A percentile compares a stretch with the other conserved stretches of the same genome.
Conservation (phyloP, 2,113 vertebrate species). For the Vireo altiloquus region DNA sequence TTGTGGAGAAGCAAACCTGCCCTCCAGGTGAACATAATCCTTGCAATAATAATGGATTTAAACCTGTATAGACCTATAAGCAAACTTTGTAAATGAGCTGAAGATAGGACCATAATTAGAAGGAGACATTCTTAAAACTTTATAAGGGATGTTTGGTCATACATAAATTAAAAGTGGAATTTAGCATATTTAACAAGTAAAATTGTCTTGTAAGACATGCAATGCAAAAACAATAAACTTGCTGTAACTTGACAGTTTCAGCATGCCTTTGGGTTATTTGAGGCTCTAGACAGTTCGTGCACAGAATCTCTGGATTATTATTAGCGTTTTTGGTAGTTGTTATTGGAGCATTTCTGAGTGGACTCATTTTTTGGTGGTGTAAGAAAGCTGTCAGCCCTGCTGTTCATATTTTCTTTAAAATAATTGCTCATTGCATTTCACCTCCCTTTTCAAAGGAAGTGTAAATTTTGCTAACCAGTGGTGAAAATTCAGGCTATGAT, state of each 20-base stretch:
- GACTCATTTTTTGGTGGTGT: background rate
- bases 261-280: background rate
- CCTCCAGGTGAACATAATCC: constrained; percentile 21
- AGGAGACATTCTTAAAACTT: background rate
- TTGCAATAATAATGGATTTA: constrained; percentile 3
- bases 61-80: background rate
- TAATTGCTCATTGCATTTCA: background rate
- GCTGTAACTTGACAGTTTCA: background rate
- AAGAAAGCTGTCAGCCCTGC: background rate
- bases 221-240: background rate
- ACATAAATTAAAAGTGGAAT: background rate
- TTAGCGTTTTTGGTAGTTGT: background rate
- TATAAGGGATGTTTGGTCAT: background rate
- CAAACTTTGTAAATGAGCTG: background rate
- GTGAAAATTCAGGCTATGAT: background rate
- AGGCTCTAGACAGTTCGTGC: background rate
- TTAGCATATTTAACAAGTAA: background rate
- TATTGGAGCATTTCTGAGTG: background rate
- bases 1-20: background rate
- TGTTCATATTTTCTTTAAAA: background rate
- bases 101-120: background rate
- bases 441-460: background rate
- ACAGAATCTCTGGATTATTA: background rate
- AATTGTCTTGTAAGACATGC: background rate
- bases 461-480: background rate